Evolutionary conservation across 2,113 vertebrate genomes (phyloP).

Genomic region (Sterrhoptilus dennistouni): DNA sequence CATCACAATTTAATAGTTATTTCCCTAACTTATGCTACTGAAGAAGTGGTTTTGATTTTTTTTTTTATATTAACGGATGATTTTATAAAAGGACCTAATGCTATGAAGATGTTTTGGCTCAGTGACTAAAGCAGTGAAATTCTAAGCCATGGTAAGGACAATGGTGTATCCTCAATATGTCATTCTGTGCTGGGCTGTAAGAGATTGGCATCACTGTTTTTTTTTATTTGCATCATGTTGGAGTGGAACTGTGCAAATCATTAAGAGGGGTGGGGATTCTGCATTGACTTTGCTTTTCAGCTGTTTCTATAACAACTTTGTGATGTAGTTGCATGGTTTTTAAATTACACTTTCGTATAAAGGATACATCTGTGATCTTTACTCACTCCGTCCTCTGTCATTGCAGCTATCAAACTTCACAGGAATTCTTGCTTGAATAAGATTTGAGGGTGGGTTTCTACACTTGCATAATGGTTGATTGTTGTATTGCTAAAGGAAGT

Average conservation of each 20-base stretch:
- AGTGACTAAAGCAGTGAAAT: background rate
- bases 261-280: background rate
- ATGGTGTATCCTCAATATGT: background rate
- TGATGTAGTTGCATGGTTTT: background rate
- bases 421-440: background rate
- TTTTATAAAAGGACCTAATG: background rate
- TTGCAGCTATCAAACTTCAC: background rate
- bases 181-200: background rate
- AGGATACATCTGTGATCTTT: background rate
- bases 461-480: background rate
- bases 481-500: background rate
- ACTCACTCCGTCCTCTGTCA: background rate
- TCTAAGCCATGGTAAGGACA: background rate
- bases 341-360: background rate
- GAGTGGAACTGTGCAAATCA: background rate
- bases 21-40: background rate
- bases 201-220: background rate
- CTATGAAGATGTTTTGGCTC: background rate
- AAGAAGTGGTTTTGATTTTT: background rate
- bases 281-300: background rate
- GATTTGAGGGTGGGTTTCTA: background rate
- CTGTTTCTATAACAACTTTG: background rate
- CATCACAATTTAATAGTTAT: background rate
- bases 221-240: background rate
- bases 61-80: background rate